Evolutionary conservation across 2,888 invertebrate species (phyloP).

Genomic region (Norana najaformis): DNA sequence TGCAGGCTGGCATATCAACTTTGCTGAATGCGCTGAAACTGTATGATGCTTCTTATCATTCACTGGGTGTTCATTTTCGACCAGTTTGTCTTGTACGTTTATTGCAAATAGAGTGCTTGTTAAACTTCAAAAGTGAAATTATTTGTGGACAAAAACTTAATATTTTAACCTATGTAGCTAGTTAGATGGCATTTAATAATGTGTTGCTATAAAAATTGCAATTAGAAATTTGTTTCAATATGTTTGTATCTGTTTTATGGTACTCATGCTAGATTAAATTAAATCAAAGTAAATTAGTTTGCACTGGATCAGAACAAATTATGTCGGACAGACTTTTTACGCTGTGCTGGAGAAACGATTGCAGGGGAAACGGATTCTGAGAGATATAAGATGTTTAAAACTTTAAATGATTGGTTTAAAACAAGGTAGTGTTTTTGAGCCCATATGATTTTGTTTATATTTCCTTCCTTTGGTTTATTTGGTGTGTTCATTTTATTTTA

Average conservation of each 20-base stretch:
- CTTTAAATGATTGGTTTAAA: too few relatives aligned
- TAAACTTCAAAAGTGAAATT: constrained; percentile 24
- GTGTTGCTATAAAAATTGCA: neutral
- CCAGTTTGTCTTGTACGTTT: constrained; percentile 71
- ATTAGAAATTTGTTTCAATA: neutral
- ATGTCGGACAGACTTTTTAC: neutral
- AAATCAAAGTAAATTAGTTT: neutral
- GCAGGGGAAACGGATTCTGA: neutral
- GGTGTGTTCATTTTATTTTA: neutral
- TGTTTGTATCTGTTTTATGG: neutral
- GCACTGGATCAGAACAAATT: neutral
- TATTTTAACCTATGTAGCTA: neutral
- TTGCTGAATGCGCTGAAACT: constrained; percentile 86
- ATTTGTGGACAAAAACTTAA: neutral
- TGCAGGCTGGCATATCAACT: constrained; percentile 78
- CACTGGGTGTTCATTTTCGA: constrained; percentile 81
- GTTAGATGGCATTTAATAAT: neutral
- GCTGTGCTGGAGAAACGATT: neutral
- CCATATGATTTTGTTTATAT: neutral
- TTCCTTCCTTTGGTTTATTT: neutral
- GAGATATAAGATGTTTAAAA: too few relatives aligned
- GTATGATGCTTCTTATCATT: constrained; percentile 90
- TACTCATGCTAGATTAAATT: neutral
- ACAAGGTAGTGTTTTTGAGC: neutral
- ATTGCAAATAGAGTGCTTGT: neutral